A percentile compares a stretch with the other conserved stretches of the same genome.
These are phyloP conservation scores for Oryctes rhinoceros DNA, from an alignment of 1,140 invertebrate species.

Conservation along the genomic window DNA sequence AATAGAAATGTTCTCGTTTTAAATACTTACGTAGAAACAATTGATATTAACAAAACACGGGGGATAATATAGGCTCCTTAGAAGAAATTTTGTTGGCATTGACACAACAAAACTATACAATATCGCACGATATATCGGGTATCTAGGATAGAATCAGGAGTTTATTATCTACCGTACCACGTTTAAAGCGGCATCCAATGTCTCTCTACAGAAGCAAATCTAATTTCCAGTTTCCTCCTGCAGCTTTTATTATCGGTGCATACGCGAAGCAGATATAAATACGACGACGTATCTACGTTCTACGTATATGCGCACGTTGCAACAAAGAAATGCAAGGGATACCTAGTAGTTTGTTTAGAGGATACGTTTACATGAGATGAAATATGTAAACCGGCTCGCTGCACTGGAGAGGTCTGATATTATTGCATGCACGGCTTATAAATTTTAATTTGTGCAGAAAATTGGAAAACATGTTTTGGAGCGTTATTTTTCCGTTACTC, in stretches of 20 bases:
- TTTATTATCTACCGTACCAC: not conserved
- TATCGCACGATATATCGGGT: not conserved
- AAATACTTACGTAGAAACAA: no score
- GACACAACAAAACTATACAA: not conserved
- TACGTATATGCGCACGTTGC: not conserved
- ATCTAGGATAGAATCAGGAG: not conserved
- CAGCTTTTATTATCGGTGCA: not conserved
- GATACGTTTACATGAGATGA: not conserved
- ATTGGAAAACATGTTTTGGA: not conserved
- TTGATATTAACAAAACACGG: no score
- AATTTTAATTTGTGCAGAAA: not conserved
- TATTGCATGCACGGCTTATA: not conserved
- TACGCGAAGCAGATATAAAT: not conserved
- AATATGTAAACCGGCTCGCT: not conserved
- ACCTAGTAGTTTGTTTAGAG: not conserved
- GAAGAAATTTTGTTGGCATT: no score
- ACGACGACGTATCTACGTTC: not conserved
- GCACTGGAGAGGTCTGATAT: not conserved
- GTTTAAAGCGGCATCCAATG: not conserved
- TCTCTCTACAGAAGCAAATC: not conserved
- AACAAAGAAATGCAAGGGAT: not conserved
- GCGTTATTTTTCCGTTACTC: no score
- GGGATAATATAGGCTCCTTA: no score
- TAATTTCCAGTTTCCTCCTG: slow-evolving; percentile 1
- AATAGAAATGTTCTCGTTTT: no score